Percentiles rank a stretch among this genome's conserved stretches.
These are phyloP conservation scores for Anomalospiza imberbis DNA, from an alignment of 2,797 vertebrate genomes.

Conservation along the genomic window DNA sequence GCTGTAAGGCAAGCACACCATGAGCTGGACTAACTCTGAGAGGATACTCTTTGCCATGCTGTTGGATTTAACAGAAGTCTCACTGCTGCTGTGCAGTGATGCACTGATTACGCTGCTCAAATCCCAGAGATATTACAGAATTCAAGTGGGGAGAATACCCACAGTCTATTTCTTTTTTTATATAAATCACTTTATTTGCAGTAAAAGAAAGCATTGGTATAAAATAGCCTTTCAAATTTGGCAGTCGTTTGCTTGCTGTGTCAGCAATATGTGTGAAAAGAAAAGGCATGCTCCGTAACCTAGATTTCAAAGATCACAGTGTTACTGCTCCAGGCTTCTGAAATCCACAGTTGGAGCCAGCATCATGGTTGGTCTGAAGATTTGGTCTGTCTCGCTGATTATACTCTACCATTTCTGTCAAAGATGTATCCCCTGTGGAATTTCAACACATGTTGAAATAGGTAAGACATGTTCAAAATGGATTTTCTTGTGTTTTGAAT, in stretches of 20 bases:
- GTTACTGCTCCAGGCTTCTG: not conserved
- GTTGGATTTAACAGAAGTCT: not conserved
- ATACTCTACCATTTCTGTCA: conserved; percentile 21
- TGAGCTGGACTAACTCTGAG: not conserved
- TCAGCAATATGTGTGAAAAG: conserved; percentile 34
- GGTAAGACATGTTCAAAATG: conserved; percentile 59
- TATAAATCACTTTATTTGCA: not conserved
- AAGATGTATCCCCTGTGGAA: conserved; percentile 40
- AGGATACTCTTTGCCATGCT: too few species aligned
- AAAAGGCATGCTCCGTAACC: conserved; percentile 2
- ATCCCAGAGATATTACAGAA: too few species aligned
- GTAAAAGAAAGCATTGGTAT: not conserved
- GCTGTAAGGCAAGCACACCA: not conserved
- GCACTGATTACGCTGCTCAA: not conserved
- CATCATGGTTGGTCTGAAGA: conserved; percentile 52
- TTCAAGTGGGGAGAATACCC: not conserved
- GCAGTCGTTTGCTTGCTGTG: not conserved
- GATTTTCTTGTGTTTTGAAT: not conserved
- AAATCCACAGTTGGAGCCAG: not conserved
- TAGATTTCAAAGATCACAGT: conserved; percentile 37
- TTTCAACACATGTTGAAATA: conserved; percentile 80
- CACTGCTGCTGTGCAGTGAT: not conserved
- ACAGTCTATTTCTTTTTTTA: not conserved
- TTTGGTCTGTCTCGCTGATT: conserved; percentile 20
- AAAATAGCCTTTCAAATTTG: not conserved